Percentiles rank a stretch among this genome's conserved stretches.
These are phyloP conservation scores for Condylura cristata DNA, from an alignment of 2,113 vertebrate species.

Conservation along the genomic window DNA sequence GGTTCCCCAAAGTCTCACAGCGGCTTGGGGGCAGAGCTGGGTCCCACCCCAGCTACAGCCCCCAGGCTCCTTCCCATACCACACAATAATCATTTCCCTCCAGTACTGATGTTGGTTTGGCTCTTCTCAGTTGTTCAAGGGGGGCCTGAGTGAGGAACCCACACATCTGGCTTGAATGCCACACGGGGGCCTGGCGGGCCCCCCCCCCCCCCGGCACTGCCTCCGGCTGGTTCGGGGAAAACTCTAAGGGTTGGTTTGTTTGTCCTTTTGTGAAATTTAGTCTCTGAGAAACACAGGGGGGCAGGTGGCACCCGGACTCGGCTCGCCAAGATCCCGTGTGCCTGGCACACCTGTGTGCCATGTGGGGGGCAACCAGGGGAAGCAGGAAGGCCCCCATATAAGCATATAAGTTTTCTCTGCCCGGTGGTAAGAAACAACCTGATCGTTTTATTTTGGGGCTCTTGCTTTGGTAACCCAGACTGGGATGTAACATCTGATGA, in stretches of 20 bases:
- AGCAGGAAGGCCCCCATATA: neutral
- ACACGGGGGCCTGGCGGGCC: too few relatives aligned
- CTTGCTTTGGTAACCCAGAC: neutral
- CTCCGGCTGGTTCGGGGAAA: neutral
- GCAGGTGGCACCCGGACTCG: neutral
- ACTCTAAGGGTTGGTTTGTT: neutral
- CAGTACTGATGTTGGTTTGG: neutral
- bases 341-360: neutral
- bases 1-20: neutral
- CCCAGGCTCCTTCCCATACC: neutral
- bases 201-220: too few relatives aligned
- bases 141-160: neutral
- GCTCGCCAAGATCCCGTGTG: neutral
- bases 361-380: rapidly evolving
- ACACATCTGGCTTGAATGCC: too few relatives aligned
- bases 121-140: neutral
- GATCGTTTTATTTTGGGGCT: neutral
- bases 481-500: neutral
- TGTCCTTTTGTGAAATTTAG: neutral
- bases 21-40: neutral
- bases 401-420: neutral
- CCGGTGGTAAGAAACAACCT: neutral
- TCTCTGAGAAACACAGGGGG: neutral
- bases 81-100: neutral
- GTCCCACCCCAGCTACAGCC: neutral